Conservation (phyloP, 2,113 vertebrate genomes). For the Oreochromis spilurus region DNA sequence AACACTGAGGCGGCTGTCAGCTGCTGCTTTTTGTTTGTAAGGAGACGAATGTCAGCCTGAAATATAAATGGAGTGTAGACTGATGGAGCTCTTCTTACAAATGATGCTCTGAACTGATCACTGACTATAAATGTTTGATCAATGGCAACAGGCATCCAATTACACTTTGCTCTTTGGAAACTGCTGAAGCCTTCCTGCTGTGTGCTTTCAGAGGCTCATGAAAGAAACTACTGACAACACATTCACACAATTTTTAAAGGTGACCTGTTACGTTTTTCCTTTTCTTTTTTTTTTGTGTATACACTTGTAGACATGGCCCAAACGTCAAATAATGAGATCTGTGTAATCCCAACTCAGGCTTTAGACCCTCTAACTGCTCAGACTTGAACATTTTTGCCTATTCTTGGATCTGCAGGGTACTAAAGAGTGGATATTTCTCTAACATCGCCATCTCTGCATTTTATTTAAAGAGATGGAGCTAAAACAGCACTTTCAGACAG, state of each 20-base stretch:
- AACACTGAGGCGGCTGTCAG: neutral
- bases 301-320: accelerated
- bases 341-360: neutral
- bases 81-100: slow-evolving; percentile 22
- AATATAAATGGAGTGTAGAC: neutral
- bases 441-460: accelerated
- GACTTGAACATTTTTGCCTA: neutral
- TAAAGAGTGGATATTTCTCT: neutral
- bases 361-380: neutral
- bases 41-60: neutral
- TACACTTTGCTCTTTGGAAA: neutral
- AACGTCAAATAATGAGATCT: neutral
- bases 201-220: neutral
- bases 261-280: neutral
- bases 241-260: neutral
- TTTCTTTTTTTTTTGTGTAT: accelerated
- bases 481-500: neutral
- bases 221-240: neutral
- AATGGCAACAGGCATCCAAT: neutral
- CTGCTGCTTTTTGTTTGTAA: neutral
- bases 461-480: neutral
- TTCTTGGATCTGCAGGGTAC: neutral
- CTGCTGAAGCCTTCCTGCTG: neutral
- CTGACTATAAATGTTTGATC: slow-evolving; percentile 59
- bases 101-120: slow-evolving; percentile 3